Evolutionary conservation across 2,888 invertebrate species (phyloP).

Genomic region (Shargacucullia verbasci): DNA sequence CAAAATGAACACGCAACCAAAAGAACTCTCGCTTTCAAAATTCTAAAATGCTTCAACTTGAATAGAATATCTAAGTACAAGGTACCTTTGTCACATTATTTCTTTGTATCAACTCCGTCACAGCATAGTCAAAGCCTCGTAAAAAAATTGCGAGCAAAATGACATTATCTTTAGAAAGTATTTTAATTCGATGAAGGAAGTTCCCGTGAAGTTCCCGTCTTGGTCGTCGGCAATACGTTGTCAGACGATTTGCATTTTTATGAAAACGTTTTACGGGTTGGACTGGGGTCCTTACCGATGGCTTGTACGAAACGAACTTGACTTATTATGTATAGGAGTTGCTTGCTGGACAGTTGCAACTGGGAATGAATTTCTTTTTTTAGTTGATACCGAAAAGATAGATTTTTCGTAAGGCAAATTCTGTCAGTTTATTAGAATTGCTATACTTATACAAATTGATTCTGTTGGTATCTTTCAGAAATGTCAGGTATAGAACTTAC

Average conservation of each 20-base stretch:
- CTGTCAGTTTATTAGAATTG: too few relatives aligned
- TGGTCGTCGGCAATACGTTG: conserved; percentile 79
- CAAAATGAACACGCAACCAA: conserved; percentile 6
- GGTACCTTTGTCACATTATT: conserved; percentile 30
- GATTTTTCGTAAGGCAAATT: background rate
- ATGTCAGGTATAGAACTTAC: too few relatives aligned
- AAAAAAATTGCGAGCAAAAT: conserved; percentile 70
- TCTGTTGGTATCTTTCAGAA: too few relatives aligned
- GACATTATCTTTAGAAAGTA: conserved; percentile 79
- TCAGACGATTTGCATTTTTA: conserved; percentile 85
- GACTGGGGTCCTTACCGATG: conserved; percentile 54
- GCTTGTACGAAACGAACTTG: conserved; percentile 44
- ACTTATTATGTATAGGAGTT: conserved; percentile 41
- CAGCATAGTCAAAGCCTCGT: conserved; percentile 47
- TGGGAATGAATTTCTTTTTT: conserved; percentile 33
- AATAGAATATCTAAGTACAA: conserved; percentile 4
- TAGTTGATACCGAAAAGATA: conserved; percentile 1
- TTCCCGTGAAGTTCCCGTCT: conserved; percentile 67
- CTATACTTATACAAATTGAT: too few relatives aligned
- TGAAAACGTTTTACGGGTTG: conserved; percentile 81
- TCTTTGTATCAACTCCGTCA: conserved; percentile 46
- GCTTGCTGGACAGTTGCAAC: conserved; percentile 29
- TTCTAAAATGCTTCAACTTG: conserved; percentile 19
- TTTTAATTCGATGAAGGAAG: conserved; percentile 82
- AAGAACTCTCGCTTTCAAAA: background rate